phyloP scores from a whole-genome alignment of 2,797 vertebrate genomes.

The Coilia nasus region DNA sequence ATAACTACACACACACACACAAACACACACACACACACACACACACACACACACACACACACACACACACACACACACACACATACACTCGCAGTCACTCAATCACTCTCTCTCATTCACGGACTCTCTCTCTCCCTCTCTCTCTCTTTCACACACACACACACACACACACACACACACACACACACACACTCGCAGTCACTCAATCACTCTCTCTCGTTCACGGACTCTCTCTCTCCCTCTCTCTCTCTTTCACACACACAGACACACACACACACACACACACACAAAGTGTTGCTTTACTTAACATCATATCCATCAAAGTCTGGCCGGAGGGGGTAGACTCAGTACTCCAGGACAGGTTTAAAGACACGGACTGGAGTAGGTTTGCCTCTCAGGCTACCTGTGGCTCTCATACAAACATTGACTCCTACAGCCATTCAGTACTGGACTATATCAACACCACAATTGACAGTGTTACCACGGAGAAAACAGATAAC shows the following conservation, averaged over 20 bases:
- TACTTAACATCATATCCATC: too few species aligned
- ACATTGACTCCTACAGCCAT: too few species aligned
- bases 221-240: neutral
- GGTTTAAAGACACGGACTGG: too few species aligned
- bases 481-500: too few species aligned
- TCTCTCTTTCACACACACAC: neutral
- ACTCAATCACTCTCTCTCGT: neutral
- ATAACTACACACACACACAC: conserved; percentile 71
- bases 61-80: conserved; percentile 8
- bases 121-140: too few species aligned
- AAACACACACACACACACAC: conserved; percentile 19
- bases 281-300: conserved; percentile 11
- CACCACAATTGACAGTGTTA: too few species aligned
- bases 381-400: too few species aligned
- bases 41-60: conserved; percentile 17
- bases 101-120: too few species aligned
- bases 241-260: neutral
- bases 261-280: neutral
- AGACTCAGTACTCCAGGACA: too few species aligned
- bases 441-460: too few species aligned
- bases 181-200: neutral
- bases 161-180: neutral
- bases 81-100: neutral
- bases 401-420: too few species aligned
- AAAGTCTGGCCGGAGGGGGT: too few species aligned